Evolutionary conservation across 2,888 invertebrate species (phyloP).

Genomic region (Catocala fraxini): DNA sequence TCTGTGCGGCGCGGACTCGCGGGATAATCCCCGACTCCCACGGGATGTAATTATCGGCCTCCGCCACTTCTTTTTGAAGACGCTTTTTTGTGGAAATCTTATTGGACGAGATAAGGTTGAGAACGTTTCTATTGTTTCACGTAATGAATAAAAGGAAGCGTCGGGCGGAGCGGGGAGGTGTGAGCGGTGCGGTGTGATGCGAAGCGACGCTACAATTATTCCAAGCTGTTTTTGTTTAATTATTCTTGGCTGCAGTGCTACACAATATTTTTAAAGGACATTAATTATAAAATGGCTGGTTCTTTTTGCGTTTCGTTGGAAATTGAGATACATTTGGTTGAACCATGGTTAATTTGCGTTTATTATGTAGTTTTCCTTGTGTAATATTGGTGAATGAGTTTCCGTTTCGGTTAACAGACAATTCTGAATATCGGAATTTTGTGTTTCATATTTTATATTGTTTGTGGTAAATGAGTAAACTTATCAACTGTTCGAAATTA

Average conservation of each 20-base stretch:
- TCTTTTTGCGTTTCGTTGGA: conserved; percentile 3
- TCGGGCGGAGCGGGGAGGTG: not conserved
- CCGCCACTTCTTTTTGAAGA: conserved; percentile 47
- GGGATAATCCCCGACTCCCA: conserved; percentile 28
- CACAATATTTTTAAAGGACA: conserved; percentile 28
- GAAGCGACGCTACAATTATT: conserved; percentile 28
- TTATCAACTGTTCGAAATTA: no score
- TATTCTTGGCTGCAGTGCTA: conserved; percentile 24
- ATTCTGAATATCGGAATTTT: no score
- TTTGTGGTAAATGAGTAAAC: no score
- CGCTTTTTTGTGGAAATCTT: conserved; percentile 52
- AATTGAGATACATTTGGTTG: conserved; percentile 4
- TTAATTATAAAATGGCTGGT: conserved; percentile 22
- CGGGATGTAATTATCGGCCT: conserved; percentile 55
- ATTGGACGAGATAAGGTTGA: conserved; percentile 55
- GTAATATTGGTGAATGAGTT: not conserved
- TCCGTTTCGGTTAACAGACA: not conserved
- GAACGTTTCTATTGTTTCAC: conserved; percentile 50
- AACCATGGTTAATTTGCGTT: not conserved
- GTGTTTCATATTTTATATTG: no score
- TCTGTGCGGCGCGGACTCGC: conserved; percentile 10
- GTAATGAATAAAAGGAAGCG: conserved; percentile 51
- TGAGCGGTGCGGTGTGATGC: not conserved
- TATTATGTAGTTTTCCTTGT: not conserved
- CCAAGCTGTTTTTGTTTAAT: conserved; percentile 48